Evolutionary conservation across 2,888 invertebrate genomes (phyloP).

Genomic region (Sisyra nigra): DNA sequence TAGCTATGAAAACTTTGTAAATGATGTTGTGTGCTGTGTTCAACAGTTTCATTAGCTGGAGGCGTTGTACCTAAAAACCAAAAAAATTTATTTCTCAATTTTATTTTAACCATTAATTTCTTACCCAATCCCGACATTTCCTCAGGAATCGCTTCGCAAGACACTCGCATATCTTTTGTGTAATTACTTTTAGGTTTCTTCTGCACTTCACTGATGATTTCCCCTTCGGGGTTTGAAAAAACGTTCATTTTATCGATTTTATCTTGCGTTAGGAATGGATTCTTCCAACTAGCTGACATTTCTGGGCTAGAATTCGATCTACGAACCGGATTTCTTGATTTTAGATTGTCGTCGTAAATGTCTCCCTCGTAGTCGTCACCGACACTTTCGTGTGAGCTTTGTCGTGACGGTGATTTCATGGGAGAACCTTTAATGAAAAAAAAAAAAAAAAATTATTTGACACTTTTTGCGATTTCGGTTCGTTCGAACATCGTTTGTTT

Average conservation of each 20-base stretch:
- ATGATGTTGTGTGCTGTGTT: slow-evolving; percentile 26
- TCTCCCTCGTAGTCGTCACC: slow-evolving; percentile 30
- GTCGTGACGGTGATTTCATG: slow-evolving; percentile 29
- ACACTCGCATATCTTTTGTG: slow-evolving; percentile 62
- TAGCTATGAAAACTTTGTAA: slow-evolving; percentile 32
- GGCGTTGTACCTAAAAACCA: slow-evolving; percentile 44
- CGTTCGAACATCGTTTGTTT: too few species aligned
- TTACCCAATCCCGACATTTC: slow-evolving; percentile 54
- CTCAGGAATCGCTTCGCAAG: slow-evolving; percentile 82
- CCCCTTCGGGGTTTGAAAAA: slow-evolving; percentile 11
- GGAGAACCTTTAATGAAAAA: slow-evolving; percentile 17
- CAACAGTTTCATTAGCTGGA: slow-evolving; percentile 30
- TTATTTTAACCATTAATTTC: background rate
- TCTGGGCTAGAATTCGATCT: slow-evolving; percentile 85
- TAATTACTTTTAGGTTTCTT: slow-evolving; percentile 49
- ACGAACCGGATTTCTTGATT: slow-evolving; percentile 66
- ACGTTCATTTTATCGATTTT: slow-evolving; percentile 13
- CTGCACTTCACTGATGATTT: slow-evolving; percentile 17
- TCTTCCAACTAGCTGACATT: slow-evolving; percentile 79
- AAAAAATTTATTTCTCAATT: background rate
- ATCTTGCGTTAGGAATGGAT: slow-evolving; percentile 41
- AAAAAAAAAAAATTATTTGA: background rate
- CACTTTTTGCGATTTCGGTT: too few species aligned
- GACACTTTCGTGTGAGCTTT: slow-evolving; percentile 35
- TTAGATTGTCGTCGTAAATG: slow-evolving; percentile 22